These are phyloP conservation scores for Drosophila guanche DNA, from an alignment of 1,140 invertebrate species.

Conservation along the genomic window DNA sequence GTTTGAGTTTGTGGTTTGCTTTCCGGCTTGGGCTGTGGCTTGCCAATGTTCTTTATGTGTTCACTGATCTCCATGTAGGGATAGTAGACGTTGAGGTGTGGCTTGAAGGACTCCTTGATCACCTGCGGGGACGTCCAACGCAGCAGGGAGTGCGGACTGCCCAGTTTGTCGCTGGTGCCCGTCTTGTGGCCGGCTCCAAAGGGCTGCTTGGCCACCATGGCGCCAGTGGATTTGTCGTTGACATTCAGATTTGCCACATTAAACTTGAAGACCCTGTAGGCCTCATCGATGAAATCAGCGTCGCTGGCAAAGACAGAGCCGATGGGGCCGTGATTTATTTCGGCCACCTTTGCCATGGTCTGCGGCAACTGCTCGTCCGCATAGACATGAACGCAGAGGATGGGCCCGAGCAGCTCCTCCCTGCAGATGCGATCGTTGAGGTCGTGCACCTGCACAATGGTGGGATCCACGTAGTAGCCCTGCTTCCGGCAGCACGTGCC, in stretches of 20 bases:
- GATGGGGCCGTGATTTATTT: constrained; percentile 95
- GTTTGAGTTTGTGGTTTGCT: no score
- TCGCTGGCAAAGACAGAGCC: constrained; percentile 97
- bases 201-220: constrained; percentile 98
- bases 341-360: constrained; percentile 85
- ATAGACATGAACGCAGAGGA: constrained; percentile 96
- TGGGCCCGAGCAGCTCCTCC: constrained; percentile 98
- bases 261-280: constrained; percentile 90
- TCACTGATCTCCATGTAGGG: constrained; percentile 91
- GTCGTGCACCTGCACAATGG: constrained; percentile 93
- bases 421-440: constrained; percentile 95
- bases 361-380: constrained; percentile 90
- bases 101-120: constrained; percentile 96
- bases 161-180: constrained; percentile 99
- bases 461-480: constrained; percentile 98
- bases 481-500: constrained; percentile 92
- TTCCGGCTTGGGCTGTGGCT: neutral
- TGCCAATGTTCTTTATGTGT: neutral
- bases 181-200: constrained; percentile 98
- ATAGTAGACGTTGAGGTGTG: constrained; percentile 92
- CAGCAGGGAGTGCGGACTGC: constrained; percentile 96
- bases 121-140: constrained; percentile 96
- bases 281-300: constrained; percentile 89
- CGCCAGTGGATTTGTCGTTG: constrained; percentile 99
- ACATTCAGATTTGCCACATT: constrained; percentile 99